Evolutionary conservation across 2,797 vertebrate species (phyloP).

Genomic region (Sylvia borin): DNA sequence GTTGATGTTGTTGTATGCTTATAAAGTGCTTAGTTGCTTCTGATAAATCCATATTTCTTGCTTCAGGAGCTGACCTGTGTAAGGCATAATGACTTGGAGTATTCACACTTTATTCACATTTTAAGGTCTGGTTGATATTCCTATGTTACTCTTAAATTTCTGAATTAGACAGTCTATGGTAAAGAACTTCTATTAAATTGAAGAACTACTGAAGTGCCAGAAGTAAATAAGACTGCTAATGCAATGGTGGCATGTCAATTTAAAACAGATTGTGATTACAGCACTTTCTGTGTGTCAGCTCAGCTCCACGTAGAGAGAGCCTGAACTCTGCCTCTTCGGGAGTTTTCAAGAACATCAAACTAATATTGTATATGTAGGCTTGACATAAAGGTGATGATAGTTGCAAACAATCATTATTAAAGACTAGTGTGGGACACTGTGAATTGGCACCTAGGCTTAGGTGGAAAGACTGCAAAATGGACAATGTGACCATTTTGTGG

Average conservation of each 20-base stretch:
- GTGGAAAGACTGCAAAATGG: neutral
- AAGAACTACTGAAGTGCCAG: neutral
- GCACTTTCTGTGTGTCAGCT: neutral
- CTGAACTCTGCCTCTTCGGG: neutral
- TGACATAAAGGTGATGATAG: neutral
- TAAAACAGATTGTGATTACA: neutral
- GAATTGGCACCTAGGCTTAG: neutral
- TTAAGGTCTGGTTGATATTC: neutral
- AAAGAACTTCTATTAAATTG: neutral
- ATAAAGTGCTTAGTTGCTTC: neutral
- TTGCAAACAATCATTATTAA: neutral
- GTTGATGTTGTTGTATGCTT: neutral
- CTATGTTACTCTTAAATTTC: neutral
- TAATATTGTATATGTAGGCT: neutral
- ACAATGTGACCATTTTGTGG: neutral
- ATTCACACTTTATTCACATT: neutral
- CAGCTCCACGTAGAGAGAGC: neutral
- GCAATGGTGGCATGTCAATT: neutral
- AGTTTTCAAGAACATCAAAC: neutral
- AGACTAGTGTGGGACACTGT: neutral
- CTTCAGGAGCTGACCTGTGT: neutral
- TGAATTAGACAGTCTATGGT: neutral
- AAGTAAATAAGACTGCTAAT: neutral
- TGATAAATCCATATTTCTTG: neutral
- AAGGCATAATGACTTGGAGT: neutral